Evolutionary conservation across 2,113 vertebrate species (phyloP).

Genomic region (Siniperca knerii): DNA sequence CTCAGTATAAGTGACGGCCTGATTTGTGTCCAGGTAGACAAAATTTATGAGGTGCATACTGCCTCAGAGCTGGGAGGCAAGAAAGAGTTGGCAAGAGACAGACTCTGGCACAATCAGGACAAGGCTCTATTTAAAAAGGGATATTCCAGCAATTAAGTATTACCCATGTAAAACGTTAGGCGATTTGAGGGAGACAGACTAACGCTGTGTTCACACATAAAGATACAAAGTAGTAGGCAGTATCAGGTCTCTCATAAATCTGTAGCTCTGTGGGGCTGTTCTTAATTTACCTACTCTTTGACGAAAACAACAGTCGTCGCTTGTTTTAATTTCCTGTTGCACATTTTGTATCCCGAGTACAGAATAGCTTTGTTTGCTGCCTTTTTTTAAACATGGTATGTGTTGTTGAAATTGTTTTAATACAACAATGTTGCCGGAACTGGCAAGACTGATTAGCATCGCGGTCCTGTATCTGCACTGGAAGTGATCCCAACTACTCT

Average conservation of each 20-base stretch:
- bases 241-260: background rate
- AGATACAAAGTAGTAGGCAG: background rate
- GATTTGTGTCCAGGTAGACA: background rate
- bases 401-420: no score
- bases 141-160: background rate
- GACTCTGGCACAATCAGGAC: background rate
- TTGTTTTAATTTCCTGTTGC: background rate
- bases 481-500: background rate
- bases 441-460: background rate
- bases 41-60: background rate
- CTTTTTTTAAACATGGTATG: no score
- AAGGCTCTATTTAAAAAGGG: background rate
- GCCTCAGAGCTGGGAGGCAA: background rate
- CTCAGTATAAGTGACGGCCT: background rate
- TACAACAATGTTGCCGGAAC: background rate
- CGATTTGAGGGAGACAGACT: background rate
- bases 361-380: background rate
- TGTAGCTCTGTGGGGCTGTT: no score
- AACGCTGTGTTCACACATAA: background rate
- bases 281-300: no score
- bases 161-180: no score
- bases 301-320: background rate
- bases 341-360: background rate
- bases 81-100: conserved; percentile 9
- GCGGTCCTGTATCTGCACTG: background rate